These are phyloP conservation scores for Ptyas mucosa DNA, from an alignment of 2,113 vertebrate genomes.

Conservation along the genomic window DNA sequence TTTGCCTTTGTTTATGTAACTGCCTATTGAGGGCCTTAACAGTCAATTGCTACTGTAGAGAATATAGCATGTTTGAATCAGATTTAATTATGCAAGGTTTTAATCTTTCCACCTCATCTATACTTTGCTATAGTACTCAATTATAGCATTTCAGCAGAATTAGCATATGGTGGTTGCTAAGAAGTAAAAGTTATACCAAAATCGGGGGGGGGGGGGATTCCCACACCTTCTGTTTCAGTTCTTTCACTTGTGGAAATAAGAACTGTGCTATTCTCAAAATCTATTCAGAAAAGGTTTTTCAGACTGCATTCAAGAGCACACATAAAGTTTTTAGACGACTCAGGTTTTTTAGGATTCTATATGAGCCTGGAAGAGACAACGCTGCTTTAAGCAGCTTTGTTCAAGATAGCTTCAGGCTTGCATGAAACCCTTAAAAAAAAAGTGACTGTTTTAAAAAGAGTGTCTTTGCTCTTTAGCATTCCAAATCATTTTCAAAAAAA, in stretches of 20 bases:
- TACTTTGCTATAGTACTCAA: not conserved
- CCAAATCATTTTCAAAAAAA: not conserved
- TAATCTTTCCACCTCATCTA: not conserved
- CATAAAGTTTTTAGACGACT: not conserved
- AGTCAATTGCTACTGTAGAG: not conserved
- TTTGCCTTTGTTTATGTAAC: not conserved
- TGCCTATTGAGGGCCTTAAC: not conserved
- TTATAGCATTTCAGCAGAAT: not conserved
- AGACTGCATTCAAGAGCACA: not conserved
- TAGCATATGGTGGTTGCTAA: not conserved
- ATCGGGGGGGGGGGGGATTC: not conserved
- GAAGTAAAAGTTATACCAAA: not conserved
- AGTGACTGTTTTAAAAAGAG: not conserved
- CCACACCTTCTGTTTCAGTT: not conserved
- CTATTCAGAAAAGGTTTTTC: not conserved
- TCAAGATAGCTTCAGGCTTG: not conserved
- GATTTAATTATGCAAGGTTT: not conserved
- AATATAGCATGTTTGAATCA: not conserved
- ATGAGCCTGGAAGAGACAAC: not conserved
- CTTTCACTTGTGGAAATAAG: not conserved
- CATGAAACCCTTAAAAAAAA: not conserved
- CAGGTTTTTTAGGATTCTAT: not conserved
- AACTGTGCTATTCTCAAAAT: not conserved
- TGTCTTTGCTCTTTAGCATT: not conserved
- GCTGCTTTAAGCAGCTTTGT: not conserved